Evolutionary conservation across 2,113 vertebrate genomes (phyloP).

Genomic region (Ceuthmochares aereus): DNA sequence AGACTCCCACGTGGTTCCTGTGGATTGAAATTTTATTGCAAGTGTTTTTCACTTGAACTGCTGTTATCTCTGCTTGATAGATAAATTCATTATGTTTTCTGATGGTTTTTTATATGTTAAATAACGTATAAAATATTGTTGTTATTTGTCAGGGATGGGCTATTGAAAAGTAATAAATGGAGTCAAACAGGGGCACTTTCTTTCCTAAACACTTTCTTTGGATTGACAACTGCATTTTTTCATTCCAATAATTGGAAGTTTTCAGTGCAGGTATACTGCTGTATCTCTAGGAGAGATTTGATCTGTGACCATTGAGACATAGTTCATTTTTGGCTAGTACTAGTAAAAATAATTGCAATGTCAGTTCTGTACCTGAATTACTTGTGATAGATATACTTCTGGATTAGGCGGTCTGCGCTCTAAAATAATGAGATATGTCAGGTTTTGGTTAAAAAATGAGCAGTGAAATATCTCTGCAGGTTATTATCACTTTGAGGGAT

Average conservation of each 20-base stretch:
- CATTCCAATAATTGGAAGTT: slow-evolving; percentile 25
- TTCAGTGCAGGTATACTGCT: neutral
- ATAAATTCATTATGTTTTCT: slow-evolving; percentile 6
- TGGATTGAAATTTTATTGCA: neutral
- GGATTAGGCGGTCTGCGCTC: slow-evolving; percentile 49
- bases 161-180: slow-evolving; percentile 18
- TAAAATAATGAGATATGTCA: slow-evolving; percentile 68
- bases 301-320: slow-evolving; percentile 33
- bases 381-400: slow-evolving; percentile 57
- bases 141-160: neutral
- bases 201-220: slow-evolving; percentile 1
- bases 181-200: neutral
- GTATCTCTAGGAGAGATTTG: slow-evolving; percentile 17
- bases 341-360: slow-evolving; percentile 57
- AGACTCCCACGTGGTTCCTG: fast-evolving
- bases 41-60: neutral
- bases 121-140: neutral
- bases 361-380: slow-evolving; percentile 57
- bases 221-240: neutral
- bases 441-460: slow-evolving; percentile 65
- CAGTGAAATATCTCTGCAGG: slow-evolving; percentile 61
- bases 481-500: slow-evolving; percentile 69
- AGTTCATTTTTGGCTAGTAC: slow-evolving; percentile 47
- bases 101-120: slow-evolving; percentile 9
- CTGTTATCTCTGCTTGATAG: neutral